phyloP scores from a whole-genome alignment of 2,113 vertebrate species.

The Edolisoma coerulescens region DNA sequence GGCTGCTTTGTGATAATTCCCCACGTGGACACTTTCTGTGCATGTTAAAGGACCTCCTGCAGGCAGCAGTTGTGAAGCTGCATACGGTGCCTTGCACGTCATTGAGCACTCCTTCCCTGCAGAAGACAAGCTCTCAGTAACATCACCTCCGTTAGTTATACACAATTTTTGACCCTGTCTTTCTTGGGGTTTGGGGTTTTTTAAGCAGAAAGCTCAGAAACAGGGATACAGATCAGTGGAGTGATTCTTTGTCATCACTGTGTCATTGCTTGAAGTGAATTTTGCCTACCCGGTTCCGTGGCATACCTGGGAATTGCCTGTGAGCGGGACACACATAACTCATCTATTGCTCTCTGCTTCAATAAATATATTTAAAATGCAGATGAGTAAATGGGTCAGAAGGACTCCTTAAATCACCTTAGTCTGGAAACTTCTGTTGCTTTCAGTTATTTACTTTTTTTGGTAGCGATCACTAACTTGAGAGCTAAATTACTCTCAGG shows the following conservation, averaged over 20 bases:
- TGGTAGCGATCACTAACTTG: rapidly evolving
- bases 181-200: background rate
- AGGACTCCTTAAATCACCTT: background rate
- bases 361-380: background rate
- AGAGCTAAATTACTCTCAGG: background rate
- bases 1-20: background rate
- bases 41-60: background rate
- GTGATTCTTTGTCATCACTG: background rate
- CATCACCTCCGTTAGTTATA: background rate
- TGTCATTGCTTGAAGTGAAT: background rate
- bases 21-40: background rate
- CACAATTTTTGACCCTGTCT: background rate
- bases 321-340: background rate
- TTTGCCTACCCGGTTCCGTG: background rate
- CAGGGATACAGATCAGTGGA: background rate
- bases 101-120: no score
- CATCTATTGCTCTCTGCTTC: background rate
- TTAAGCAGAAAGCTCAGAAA: background rate
- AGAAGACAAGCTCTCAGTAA: background rate
- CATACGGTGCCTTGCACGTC: rapidly evolving
- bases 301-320: background rate
- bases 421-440: background rate
- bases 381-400: background rate
- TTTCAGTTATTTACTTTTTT: background rate
- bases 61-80: background rate